Evolutionary conservation across 1,140 invertebrate species (phyloP).

Genomic region (Procambarus clarkii): DNA sequence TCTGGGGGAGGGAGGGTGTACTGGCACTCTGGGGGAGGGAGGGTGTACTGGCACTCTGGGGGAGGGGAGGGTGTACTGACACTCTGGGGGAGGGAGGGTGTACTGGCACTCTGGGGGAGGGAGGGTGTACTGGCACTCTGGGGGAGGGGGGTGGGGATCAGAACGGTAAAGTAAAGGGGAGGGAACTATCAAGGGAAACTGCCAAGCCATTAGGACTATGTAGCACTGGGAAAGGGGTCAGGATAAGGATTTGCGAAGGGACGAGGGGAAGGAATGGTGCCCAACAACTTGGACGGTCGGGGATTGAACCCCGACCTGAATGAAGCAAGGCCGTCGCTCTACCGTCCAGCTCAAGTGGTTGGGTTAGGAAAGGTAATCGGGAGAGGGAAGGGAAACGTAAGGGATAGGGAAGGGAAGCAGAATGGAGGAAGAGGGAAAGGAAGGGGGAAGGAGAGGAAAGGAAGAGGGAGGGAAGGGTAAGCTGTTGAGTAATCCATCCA

Average conservation of each 20-base stretch:
- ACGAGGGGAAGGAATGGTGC: too few species aligned
- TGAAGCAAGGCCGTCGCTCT: too few species aligned
- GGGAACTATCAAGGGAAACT: neutral
- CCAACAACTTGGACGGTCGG: too few species aligned
- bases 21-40: too few species aligned
- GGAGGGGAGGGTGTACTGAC: neutral
- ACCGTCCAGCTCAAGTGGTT: too few species aligned
- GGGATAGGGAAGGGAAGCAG: neutral
- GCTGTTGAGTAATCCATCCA: too few species aligned
- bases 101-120: neutral
- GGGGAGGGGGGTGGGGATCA: too few species aligned
- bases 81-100: neutral
- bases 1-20: too few species aligned
- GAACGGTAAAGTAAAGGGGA: neutral
- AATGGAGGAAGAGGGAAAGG: neutral
- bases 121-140: neutral
- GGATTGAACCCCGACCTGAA: too few species aligned
- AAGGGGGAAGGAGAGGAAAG: neutral
- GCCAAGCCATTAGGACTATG: neutral
- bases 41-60: neutral
- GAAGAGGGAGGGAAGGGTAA: neutral
- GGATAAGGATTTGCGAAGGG: neutral
- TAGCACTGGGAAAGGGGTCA: neutral
- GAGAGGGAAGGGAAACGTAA: neutral
- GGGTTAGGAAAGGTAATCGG: neutral